Evolutionary conservation across 2,797 vertebrate species (phyloP).

Genomic region (Chanos chanos): DNA sequence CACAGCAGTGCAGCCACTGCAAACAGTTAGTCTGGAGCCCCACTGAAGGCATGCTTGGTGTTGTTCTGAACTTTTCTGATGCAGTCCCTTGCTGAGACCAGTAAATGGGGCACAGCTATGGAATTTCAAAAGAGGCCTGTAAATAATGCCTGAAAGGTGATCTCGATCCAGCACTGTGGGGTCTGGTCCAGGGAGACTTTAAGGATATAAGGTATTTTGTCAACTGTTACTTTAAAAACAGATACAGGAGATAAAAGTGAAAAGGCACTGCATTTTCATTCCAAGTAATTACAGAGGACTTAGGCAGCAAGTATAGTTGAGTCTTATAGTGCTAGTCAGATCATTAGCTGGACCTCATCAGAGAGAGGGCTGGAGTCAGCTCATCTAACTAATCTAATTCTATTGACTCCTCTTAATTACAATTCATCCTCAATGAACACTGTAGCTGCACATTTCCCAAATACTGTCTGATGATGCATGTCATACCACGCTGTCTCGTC

Average conservation of each 20-base stretch:
- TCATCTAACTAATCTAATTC: slow-evolving; percentile 34
- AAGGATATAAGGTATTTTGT: no score
- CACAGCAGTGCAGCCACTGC: no score
- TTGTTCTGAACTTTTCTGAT: neutral
- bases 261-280: no score
- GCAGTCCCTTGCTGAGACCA: neutral
- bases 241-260: no score
- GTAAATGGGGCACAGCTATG: slow-evolving; percentile 29
- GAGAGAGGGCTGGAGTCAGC: slow-evolving; percentile 20
- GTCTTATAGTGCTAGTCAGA: no score
- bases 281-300: neutral
- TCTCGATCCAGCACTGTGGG: neutral
- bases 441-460: slow-evolving; percentile 55
- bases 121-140: slow-evolving; percentile 45
- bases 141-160: slow-evolving; percentile 30
- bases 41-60: neutral
- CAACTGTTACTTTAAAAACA: no score
- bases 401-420: slow-evolving; percentile 68
- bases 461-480: no score
- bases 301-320: neutral
- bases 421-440: slow-evolving; percentile 54
- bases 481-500: no score
- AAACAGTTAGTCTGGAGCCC: neutral
- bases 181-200: no score
- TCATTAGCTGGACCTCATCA: slow-evolving; percentile 31